Evolutionary conservation across 2,113 vertebrate species (phyloP).

Genomic region (Lampris incognitus): DNA sequence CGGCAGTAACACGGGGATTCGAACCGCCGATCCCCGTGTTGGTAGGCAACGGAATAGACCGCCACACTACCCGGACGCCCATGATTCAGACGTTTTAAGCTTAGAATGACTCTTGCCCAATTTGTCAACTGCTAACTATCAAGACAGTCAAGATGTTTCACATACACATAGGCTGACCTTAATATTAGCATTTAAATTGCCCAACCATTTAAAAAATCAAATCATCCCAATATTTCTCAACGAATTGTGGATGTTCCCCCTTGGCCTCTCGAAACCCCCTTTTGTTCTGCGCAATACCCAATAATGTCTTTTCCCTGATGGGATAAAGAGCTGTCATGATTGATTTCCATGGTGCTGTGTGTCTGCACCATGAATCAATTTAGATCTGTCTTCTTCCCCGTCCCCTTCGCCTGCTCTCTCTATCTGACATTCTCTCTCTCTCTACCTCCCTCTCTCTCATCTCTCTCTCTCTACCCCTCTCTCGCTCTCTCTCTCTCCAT

Average conservation of each 20-base stretch:
- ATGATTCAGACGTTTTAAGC: slow-evolving; percentile 12
- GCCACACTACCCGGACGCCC: too few relatives aligned
- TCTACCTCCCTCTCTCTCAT: background rate
- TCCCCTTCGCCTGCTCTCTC: background rate
- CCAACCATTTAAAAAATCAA: slow-evolving; percentile 19
- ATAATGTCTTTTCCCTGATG: slow-evolving; percentile 50
- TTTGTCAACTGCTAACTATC: slow-evolving; percentile 46
- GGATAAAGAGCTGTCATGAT: slow-evolving; percentile 65
- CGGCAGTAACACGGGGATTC: too few relatives aligned
- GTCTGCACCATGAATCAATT: slow-evolving; percentile 48
- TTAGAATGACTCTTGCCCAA: slow-evolving; percentile 10
- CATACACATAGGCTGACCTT: slow-evolving; percentile 37
- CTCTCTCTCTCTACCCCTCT: slow-evolving; percentile 1
- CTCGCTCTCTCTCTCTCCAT: background rate
- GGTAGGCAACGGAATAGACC: too few relatives aligned
- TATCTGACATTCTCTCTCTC: background rate
- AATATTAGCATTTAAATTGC: slow-evolving; percentile 71
- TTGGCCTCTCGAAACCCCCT: slow-evolving; percentile 28
- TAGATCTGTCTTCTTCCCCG: slow-evolving; percentile 27
- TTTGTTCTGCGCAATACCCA: slow-evolving; percentile 42
- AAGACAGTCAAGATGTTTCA: slow-evolving; percentile 26
- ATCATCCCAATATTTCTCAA: slow-evolving; percentile 30
- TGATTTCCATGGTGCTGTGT: slow-evolving; percentile 54
- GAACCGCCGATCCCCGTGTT: too few relatives aligned
- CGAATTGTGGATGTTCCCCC: slow-evolving; percentile 24